Evolutionary conservation across 1,140 invertebrate species (phyloP), one percentile per base, ranked within the genome.

Genomic region (Lepidotrigona ventralis): DNA sequence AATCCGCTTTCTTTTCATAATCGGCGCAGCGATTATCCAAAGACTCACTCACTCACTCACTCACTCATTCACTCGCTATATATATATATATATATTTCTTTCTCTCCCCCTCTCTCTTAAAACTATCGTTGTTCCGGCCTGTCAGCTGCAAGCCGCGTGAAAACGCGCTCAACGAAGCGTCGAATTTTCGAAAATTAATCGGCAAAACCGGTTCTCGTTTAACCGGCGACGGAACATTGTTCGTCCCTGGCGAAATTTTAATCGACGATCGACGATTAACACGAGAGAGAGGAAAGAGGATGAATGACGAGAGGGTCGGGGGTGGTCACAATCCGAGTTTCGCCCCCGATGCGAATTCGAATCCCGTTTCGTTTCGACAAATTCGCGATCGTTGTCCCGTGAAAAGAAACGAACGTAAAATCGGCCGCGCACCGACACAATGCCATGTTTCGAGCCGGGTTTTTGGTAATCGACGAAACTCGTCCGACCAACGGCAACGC

Each of bases 181-280:
- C 46, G 56, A 56, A 71, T 76, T 53, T 46, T 70, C 21, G 51
- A 63, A n/a, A 72, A 79, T 60, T 26, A 81, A 81, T 70, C 75
- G 39, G 9, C 39, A 46, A 46, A 23, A 39, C 21, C 72, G 53
- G 58, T 78, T 54, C 6, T 66, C 81, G 81, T 66, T 64, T 56
- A 51, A 19, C 26, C 69, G 46, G 23, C 60, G 39, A 12, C 53
- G 21, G 26, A 46, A 66, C 76, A 46, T 53, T 26, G 69, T 72
- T 12, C 69, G 46, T 33, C 58, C 70, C 46, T 9, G 75, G 75
- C 58, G 21, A 83, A 86, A 56, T 82, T 86, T 69, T 26, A n/a
- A 56, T 58, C n/a, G 46, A 51, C 53, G 53, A 69, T 29, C 63
- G 63, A 33, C n/a, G 51, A 29, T 58, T 23, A 58, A 74, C 54